These are phyloP conservation scores for Drosophila limbata DNA, from an alignment of 2,888 invertebrate genomes.

Conservation along the genomic window DNA sequence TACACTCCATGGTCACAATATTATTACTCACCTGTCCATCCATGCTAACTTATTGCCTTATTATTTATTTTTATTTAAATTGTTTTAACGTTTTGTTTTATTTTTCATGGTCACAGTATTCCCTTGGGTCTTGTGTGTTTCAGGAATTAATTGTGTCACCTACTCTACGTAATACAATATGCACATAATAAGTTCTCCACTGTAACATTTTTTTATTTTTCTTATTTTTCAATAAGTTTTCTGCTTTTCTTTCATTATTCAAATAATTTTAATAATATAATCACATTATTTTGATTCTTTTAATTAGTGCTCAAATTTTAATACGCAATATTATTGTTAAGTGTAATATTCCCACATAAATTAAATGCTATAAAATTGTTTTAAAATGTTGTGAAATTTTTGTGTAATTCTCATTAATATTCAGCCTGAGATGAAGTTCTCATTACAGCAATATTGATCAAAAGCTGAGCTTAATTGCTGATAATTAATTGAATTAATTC, in stretches of 20 bases:
- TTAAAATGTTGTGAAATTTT: too few relatives aligned
- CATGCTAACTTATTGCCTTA: neutral
- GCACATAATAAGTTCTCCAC: neutral
- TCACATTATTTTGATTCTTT: neutral
- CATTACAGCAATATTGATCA: neutral
- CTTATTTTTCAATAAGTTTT: neutral
- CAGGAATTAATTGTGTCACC: constrained; percentile 4
- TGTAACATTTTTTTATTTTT: neutral
- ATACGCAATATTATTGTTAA: neutral
- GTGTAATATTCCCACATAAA: neutral
- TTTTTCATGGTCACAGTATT: too few relatives aligned
- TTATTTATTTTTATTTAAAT: neutral
- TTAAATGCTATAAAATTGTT: neutral
- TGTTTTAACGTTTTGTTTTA: too few relatives aligned
- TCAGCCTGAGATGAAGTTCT: neutral
- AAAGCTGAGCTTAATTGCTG: neutral
- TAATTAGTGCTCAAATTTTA: neutral
- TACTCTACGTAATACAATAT: neutral
- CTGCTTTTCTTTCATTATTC: too few relatives aligned
- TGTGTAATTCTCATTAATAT: neutral
- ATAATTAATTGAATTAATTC: constrained; percentile 31
- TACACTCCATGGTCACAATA: constrained; percentile 7
- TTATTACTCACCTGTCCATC: constrained; percentile 10
- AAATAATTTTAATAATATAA: neutral
- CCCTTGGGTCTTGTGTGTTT: too few relatives aligned